A percentile compares a stretch with the other conserved stretches of the same genome.
Evolutionary conservation across 2,797 vertebrate genomes (phyloP).

Genomic region (Sarcophilus harrisii): DNA sequence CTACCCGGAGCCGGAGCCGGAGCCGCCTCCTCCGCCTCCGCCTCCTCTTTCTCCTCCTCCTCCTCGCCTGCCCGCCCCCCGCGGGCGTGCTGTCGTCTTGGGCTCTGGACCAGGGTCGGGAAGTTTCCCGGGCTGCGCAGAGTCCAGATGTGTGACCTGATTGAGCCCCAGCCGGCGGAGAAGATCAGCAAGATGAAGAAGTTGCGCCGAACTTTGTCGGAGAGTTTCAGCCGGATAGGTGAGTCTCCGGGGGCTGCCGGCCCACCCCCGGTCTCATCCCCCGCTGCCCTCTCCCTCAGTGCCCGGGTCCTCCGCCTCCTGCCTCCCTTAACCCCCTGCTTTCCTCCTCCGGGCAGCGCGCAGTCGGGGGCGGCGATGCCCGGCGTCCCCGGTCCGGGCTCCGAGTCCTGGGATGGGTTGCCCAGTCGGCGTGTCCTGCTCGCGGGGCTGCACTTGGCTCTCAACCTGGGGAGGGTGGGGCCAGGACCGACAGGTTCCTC

Average conservation of each 20-base stretch:
- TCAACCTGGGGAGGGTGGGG: neutral
- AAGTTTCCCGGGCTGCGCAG: slow-evolving; percentile 66
- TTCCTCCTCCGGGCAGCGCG: neutral
- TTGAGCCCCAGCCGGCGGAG: slow-evolving; percentile 90
- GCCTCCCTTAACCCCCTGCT: neutral
- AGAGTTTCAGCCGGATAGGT: slow-evolving; percentile 97
- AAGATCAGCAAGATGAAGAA: slow-evolving; percentile 97
- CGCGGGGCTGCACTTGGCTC: neutral
- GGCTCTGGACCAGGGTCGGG: slow-evolving; percentile 75
- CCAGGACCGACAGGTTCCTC: neutral
- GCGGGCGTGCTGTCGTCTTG: slow-evolving; percentile 63
- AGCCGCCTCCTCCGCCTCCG: neutral
- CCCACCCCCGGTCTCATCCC: neutral
- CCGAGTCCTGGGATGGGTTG: neutral
- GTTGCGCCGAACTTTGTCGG: slow-evolving; percentile 98
- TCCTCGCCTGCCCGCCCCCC: slow-evolving; percentile 52
- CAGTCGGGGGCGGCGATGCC: neutral
- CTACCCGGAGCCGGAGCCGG: slow-evolving; percentile 53
- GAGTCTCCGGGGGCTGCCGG: slow-evolving; percentile 79
- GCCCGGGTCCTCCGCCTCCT: neutral
- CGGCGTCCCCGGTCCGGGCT: neutral
- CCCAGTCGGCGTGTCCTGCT: neutral
- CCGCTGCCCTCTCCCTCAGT: neutral
- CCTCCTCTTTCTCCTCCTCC: slow-evolving; percentile 69
- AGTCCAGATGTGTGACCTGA: slow-evolving; percentile 91